A percentile compares a stretch with the other conserved stretches of the same genome.
phyloP scores from a whole-genome alignment of 2,797 vertebrate species.

The Pygocentrus nattereri region DNA sequence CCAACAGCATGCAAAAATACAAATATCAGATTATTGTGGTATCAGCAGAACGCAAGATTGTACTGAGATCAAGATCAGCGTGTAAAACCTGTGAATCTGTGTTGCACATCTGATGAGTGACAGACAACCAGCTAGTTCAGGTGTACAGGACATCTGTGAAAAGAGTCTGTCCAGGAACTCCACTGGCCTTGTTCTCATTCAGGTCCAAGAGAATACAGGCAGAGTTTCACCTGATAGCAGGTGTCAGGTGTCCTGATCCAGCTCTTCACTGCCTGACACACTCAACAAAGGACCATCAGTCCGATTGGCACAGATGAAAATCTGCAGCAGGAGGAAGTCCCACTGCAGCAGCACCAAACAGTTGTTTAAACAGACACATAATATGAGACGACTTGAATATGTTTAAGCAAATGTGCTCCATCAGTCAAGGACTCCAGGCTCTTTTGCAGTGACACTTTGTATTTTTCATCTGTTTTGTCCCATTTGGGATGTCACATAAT shows the following conservation, averaged over 20 bases:
- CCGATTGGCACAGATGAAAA: constrained; percentile 25
- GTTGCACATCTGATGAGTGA: neutral
- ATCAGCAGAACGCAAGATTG: too few relatives aligned
- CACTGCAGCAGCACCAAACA: neutral
- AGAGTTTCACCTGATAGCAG: constrained; percentile 21
- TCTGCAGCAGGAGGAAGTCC: neutral
- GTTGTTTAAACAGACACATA: constrained; percentile 9
- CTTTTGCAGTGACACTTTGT: constrained; percentile 10
- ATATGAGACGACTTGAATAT: constrained; percentile 8
- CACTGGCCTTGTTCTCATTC: neutral
- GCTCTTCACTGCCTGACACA: constrained; percentile 28
- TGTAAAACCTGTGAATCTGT: neutral
- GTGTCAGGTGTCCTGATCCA: constrained; percentile 40
- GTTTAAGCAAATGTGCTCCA: constrained; percentile 10
- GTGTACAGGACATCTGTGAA: neutral
- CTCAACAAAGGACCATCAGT: constrained; percentile 17
- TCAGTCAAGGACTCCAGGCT: neutral
- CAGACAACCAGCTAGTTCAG: neutral
- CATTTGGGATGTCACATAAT: constrained; percentile 21
- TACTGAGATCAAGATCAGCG: too few relatives aligned
- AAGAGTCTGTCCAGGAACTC: neutral
- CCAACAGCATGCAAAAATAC: neutral
- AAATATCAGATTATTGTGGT: neutral
- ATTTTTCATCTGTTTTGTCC: constrained; percentile 25
- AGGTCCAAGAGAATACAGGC: constrained; percentile 3